phyloP scores from a whole-genome alignment of 2,113 vertebrate genomes.

The Corythaeola cristata region DNA sequence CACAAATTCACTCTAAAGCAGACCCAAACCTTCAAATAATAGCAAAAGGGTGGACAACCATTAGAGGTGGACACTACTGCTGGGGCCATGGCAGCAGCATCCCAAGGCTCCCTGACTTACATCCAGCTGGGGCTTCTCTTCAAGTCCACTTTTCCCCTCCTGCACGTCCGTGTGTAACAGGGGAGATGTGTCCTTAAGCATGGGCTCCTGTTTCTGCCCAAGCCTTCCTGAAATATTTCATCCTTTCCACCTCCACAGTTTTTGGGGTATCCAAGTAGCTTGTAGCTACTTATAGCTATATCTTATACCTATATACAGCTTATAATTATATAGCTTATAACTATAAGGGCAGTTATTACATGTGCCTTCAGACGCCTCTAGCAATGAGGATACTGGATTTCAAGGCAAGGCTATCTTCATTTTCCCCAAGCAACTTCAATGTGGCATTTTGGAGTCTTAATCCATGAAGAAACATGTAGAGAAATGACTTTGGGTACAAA shows the following conservation, averaged over 20 bases:
- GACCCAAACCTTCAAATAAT: not conserved
- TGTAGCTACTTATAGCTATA: not conserved
- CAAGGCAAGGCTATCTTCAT: not conserved
- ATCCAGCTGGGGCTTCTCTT: not conserved
- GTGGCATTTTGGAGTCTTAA: not conserved
- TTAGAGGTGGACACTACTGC: not conserved
- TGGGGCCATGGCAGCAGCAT: not conserved
- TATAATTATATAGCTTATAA: not conserved
- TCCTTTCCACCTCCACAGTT: not conserved
- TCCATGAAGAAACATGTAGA: not conserved
- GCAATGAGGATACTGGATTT: not conserved
- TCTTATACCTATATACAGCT: not conserved
- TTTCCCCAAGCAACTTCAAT: not conserved
- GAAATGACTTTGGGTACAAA: not conserved
- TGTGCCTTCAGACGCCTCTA: rapidly evolving
- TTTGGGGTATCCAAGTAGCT: not conserved
- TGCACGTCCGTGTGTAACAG: rapidly evolving
- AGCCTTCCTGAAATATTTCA: not conserved
- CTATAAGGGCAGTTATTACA: not conserved
- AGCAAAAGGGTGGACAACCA: rapidly evolving
- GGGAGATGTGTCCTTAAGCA: rapidly evolving
- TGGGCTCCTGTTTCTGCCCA: not conserved
- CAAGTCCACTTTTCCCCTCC: not conserved
- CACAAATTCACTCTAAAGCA: not conserved
- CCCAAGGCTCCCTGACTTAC: rapidly evolving